Evolutionary conservation across 2,888 invertebrate genomes (phyloP), one percentile per base, ranked within the genome.

Genomic region (Nycteola revayana): DNA sequence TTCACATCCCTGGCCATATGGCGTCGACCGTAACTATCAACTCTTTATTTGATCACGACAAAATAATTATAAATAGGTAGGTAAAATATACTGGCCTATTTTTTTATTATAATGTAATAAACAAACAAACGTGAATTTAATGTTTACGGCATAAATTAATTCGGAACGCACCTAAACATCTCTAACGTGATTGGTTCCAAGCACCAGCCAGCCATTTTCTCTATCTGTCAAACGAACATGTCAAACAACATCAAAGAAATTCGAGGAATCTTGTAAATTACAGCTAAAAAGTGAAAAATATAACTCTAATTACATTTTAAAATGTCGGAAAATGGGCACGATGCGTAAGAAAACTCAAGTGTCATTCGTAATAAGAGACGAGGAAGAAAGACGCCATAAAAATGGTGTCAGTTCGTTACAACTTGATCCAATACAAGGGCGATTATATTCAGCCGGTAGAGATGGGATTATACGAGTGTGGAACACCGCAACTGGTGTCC

Each of bases 401-500:
- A 98, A 98, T 58, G 98, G 98, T 41, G 95, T 99, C 38, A 98
- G 98, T 86, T 96, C 98, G 4, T 87, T 99, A 43, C 98, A 99
- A 87, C 93, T 95, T 75, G 99, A 99, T 86, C 93, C 96, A 3
- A 90, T 91, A 40, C 91, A 95, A 63, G 94, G 96, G 44, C 92
- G 98, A 64, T 90, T 99, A 17, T 99, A 98, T 86, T 96, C 98
- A 2, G 98, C 98, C 53, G 98, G 98, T 30, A 91, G 98, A 41
- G 99, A 99, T 88, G 97, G 98, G 33, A 98, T 99, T 67, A 98
- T 99, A 61, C 91, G 99, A 69, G 97, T 95, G 63, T 97, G 96
- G 94, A 94, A 95, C 75, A 92, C 93, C 6, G 88, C 87, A 10
- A 77, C 83, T 27, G 91, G 91, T 24, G 76, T 90, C 20, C 91